Evolutionary conservation across 2,888 invertebrate genomes (phyloP), one percentile per base, ranked within the genome.

Genomic region (Allophyes oxyacanthae): DNA sequence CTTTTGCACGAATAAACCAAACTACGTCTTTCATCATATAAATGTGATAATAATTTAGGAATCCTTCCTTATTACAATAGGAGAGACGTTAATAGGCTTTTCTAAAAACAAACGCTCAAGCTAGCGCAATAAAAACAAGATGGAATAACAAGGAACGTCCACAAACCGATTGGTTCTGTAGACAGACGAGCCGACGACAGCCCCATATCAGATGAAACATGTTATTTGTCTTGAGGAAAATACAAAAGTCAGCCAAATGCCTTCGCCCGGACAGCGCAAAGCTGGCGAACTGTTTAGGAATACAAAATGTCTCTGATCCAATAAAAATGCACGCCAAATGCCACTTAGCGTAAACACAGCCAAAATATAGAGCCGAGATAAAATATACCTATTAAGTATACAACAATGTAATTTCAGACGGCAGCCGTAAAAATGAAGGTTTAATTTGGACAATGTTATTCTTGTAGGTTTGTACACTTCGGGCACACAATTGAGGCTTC

Each of bases 121-220:
- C 72, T 72, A 73, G 71, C 78, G 82, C 74, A 81, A 84, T 82
- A 87, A 88, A 87, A 88, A 85, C 85, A 82, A 83, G 82, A 85
- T 82, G 79, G 75, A 86, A 86, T 78, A 80, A 83, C 81, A 77
- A 72, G 78, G 77, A 83, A 86, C 82, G 88, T 87, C 87, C 85
- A 78, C 86, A 83, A 83, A 84, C 79, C 89, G 87, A 91, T 90
- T 87, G 88, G 87, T 84, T 84, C 83, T 77, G 80, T 67, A 83
- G 83, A 83, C 87, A 88, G 89, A 88, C 87, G 86, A 88, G 84
- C 83, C 86, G 91, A 87, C 89, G 90, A 91, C 91, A 88, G 82
- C 74, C 85, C 81, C 88, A 90, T 92, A 92, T 91, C 90, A 84
- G 90, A 91, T 91, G 84, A 82, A 84, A 87, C 88, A 88, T 88